phyloP scores from a whole-genome alignment of 2,888 invertebrate genomes.

The Drosophila imparisetae region DNA sequence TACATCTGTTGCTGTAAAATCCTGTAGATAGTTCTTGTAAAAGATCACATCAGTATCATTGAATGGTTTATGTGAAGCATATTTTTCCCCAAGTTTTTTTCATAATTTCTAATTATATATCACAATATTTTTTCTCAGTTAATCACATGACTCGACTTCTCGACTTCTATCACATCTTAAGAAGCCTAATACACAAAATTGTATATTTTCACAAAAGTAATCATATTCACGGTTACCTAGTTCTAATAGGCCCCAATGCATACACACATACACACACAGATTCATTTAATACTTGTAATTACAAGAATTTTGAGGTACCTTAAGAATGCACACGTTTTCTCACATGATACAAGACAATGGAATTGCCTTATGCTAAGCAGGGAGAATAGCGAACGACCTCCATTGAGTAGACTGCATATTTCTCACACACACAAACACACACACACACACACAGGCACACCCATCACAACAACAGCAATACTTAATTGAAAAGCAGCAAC shows the following conservation, averaged over 20 bases:
- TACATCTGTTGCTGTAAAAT: background rate
- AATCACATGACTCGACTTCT: conserved; percentile 13
- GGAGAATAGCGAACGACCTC: conserved; percentile 63
- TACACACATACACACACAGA: background rate
- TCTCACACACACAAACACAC: conserved; percentile 50
- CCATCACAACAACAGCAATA: conserved; percentile 35
- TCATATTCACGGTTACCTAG: conserved; percentile 35
- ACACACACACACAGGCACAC: conserved; percentile 26
- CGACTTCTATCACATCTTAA: conserved; percentile 7
- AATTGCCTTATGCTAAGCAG: conserved; percentile 64
- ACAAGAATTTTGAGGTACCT: conserved; percentile 26
- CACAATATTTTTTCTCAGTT: background rate
- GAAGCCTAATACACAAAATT: conserved; percentile 17
- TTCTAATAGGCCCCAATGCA: conserved; percentile 16
- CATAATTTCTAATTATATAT: background rate
- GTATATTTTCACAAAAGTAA: conserved; percentile 7
- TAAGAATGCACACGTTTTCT: conserved; percentile 38
- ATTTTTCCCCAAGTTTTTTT: background rate
- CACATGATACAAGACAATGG: conserved; percentile 70
- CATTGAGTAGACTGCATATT: conserved; percentile 70
- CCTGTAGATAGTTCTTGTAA: background rate
- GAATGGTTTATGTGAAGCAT: background rate
- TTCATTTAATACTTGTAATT: conserved; percentile 44
- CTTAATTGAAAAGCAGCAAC: conserved; percentile 71
- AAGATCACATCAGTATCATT: background rate